These are phyloP conservation scores for Molanna angustata DNA, from an alignment of 2,888 invertebrate genomes.

Conservation along the genomic window DNA sequence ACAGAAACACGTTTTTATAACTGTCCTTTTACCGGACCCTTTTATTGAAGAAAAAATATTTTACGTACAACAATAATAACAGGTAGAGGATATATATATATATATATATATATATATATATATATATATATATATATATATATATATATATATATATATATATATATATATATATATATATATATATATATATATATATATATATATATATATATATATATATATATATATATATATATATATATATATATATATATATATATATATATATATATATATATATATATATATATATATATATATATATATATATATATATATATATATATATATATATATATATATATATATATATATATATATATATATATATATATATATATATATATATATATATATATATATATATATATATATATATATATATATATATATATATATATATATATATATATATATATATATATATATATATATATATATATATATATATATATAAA, in stretches of 20 bases:
- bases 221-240: neutral
- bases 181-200: neutral
- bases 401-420: too few relatives aligned
- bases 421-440: too few relatives aligned
- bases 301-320: slow-evolving; percentile 14
- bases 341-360: slow-evolving; percentile 5
- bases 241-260: neutral
- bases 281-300: slow-evolving; percentile 14
- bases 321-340: slow-evolving; percentile 14
- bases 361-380: neutral
- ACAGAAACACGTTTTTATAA: too few relatives aligned
- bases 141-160: neutral
- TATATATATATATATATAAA: too few relatives aligned
- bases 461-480: too few relatives aligned
- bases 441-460: too few relatives aligned
- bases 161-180: neutral
- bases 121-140: neutral
- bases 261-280: slow-evolving; percentile 10
- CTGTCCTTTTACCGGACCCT: too few relatives aligned
- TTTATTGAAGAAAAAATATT: too few relatives aligned
- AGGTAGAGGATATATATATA: neutral
- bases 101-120: neutral
- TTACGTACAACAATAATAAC: too few relatives aligned
- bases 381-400: too few relatives aligned
- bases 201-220: neutral